Percentiles rank a stretch among this genome's conserved stretches.
Evolutionary conservation across 2,113 vertebrate species (phyloP).

Genomic region (Chloebia gouldiae): DNA sequence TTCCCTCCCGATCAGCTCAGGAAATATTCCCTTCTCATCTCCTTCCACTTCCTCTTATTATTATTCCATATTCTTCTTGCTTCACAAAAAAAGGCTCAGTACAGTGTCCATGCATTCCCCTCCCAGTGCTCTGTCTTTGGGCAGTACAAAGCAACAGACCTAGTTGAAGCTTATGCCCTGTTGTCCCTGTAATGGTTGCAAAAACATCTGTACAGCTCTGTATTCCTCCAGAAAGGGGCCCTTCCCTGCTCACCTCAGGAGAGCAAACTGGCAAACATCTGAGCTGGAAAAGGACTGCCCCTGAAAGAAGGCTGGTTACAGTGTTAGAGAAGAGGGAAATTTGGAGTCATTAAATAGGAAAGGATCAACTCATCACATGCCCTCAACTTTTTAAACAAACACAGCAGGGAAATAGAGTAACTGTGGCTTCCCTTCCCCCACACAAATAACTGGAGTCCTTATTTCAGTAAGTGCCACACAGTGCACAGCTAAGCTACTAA

Average conservation of each 20-base stretch:
- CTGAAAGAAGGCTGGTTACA: not conserved
- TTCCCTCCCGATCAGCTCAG: not conserved
- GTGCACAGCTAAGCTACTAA: not conserved
- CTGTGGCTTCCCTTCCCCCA: not conserved
- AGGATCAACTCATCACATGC: not conserved
- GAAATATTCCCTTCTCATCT: not conserved
- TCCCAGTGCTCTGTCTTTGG: not conserved
- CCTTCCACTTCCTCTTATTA: not conserved
- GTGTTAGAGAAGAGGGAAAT: not conserved
- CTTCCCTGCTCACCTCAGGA: not conserved
- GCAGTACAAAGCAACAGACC: not conserved
- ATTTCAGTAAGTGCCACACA: not conserved
- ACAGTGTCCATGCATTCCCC: not conserved
- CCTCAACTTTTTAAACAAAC: not conserved
- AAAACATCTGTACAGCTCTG: not conserved
- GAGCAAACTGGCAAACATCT: not conserved
- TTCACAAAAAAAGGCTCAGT: not conserved
- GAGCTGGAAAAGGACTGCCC: not conserved
- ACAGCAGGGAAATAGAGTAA: not conserved
- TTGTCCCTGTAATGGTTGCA: not conserved
- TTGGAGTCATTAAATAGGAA: slow-evolving; percentile 39
- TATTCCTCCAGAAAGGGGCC: not conserved
- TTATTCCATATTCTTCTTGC: not conserved
- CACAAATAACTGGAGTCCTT: not conserved
- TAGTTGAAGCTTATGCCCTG: accelerated